Evolutionary conservation across 2,113 vertebrate species (phyloP).

Genomic region (Eudorcas thomsonii): DNA sequence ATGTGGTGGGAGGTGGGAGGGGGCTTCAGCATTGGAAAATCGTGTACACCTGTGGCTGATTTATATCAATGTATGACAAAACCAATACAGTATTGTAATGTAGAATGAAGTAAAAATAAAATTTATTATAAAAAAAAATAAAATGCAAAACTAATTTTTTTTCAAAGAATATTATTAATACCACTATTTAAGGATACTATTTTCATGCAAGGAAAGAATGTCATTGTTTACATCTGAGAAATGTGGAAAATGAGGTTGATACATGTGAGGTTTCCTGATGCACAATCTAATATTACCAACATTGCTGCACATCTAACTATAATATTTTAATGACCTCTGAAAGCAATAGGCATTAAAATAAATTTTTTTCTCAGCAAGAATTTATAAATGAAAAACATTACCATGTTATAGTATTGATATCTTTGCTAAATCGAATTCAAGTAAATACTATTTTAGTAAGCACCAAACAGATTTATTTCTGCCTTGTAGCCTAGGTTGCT

Average conservation of each 20-base stretch:
- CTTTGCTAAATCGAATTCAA: slow-evolving; percentile 16
- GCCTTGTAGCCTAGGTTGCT: background rate
- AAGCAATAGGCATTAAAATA: background rate
- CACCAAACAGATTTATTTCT: background rate
- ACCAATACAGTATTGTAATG: too few relatives aligned
- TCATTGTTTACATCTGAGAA: background rate
- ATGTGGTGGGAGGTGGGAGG: too few relatives aligned
- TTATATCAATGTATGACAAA: too few relatives aligned
- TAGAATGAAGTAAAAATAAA: too few relatives aligned
- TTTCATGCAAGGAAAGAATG: background rate
- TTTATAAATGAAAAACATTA: background rate
- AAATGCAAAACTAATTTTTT: background rate
- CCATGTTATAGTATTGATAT: background rate
- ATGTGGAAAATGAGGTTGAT: background rate
- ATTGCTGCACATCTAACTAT: background rate
- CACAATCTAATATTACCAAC: background rate
- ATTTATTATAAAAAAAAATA: background rate
- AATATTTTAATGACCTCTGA: slow-evolving; percentile 12
- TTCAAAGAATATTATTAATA: background rate
- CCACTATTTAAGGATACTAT: background rate
- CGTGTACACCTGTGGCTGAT: too few relatives aligned
- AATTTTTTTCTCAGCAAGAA: background rate
- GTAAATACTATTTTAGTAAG: background rate
- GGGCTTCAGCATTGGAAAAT: too few relatives aligned
- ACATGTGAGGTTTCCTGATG: background rate